Evolutionary conservation across 1,140 invertebrate genomes (phyloP), one percentile per base, ranked within the genome.

Genomic region (Drosophila athabasca): DNA sequence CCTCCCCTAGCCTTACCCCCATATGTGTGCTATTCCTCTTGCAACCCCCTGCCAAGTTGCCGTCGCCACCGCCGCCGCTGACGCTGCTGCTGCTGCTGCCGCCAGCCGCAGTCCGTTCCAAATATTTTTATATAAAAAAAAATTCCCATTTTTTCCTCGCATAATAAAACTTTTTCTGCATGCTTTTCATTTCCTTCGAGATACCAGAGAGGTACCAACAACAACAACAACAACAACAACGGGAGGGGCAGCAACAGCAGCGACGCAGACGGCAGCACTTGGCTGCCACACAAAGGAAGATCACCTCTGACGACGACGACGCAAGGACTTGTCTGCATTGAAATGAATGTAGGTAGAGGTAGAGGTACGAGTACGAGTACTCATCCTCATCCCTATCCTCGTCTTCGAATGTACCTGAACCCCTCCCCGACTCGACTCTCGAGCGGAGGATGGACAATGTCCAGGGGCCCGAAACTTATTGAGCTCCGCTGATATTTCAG

Each of bases 281-380:
- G 82, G 82, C 82, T 79, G 76, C 82, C 83, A 74, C 76, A 88
- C 82, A 87, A 87, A 88, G 75, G 83, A 87, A 81, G 82, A 81
- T 69, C 70, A 73, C 60, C 76, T 50, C 53, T 61, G 61, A 19
- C 50, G 50, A 17, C 69, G 57, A 69, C 62, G 80, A 68, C 77
- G 66, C 81, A 82, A 81, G 87, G 87, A 90, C 87, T 90, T 90
- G 87, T 90, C 87, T 90, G 76, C 87, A 90, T 90, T 90, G 70
- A 82, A 90, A 90, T 87, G 55, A 70, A 79, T 64, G 81, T 77
- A 84, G 68, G 74, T 78, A 81, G 65, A 73, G 73, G 62, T 59
- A 57, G 2, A 35, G 35, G 52, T 24, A 53, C 58, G 58, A 52
- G 72, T 76, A 69, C 52, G 24, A 50, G 35, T 39, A 84, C 76